Evolutionary conservation across 1,140 invertebrate genomes (phyloP).

Genomic region (Sinonovacula constricta): DNA sequence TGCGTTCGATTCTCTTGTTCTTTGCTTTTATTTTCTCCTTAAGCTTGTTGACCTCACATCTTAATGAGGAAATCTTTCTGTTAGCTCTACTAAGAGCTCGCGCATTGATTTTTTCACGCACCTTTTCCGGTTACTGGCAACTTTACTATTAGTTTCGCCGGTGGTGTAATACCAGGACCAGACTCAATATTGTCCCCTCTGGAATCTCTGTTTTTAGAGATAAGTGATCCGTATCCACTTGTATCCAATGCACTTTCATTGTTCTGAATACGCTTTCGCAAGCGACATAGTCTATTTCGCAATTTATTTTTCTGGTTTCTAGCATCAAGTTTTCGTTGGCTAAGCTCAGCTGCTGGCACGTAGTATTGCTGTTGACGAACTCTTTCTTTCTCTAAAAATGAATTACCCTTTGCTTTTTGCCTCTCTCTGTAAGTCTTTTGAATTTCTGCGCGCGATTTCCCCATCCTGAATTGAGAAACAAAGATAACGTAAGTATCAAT

Average conservation of each 20-base stretch:
- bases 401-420: conserved; percentile 14
- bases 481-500: not conserved
- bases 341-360: conserved; percentile 6
- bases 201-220: not conserved
- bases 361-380: conserved; percentile 6
- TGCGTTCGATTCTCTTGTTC: too few relatives aligned
- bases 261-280: not conserved
- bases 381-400: conserved; percentile 18
- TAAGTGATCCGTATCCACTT: not conserved
- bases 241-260: not conserved
- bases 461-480: conserved; percentile 14
- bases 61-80: too few relatives aligned
- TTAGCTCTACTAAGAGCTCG: too few relatives aligned
- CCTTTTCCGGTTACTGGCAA: conserved; percentile 1
- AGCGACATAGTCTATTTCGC: conserved; percentile 1
- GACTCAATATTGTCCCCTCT: not conserved
- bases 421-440: conserved; percentile 36
- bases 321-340: not conserved
- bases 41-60: too few relatives aligned
- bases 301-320: conserved; percentile 25
- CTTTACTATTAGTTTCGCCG: not conserved
- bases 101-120: conserved; percentile 6
- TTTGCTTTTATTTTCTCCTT: too few relatives aligned
- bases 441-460: conserved; percentile 17
- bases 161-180: not conserved